Base-by-base conservation (phyloP, 2,113 vertebrate species). In the Nansenia antarctica region DNA sequence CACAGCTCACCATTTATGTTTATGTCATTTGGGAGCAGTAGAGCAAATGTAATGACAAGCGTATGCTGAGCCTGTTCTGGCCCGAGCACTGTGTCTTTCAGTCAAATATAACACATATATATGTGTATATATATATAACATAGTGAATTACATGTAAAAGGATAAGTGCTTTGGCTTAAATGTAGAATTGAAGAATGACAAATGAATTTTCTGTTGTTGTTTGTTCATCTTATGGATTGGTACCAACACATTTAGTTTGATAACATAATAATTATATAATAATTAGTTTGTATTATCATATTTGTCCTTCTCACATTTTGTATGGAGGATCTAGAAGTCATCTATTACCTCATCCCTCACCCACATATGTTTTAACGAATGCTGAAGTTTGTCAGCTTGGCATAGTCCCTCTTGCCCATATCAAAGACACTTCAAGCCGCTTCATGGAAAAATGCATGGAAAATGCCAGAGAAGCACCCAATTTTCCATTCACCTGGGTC, bases 401-500 rank as follows among this genome's bases (percentile, higher is more conserved):
- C 60, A 42, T 27, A 14, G 20, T 22, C 59, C 59, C 3, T 62
- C 3, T 42, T 6, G 14, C 26, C 27, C 12, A 27, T 15, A 62
- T 62, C 61, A 62, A 62, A 62, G 37, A 62, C 35, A 62, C 37
- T 57, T 27, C 15, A 57, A 29, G 27, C 26, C 5, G 12, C 18
- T 34, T 34, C 57, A 60, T 60, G 61, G 27, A 62, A 62, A 62
- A 62, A 62, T 62, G 61, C 34, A 42, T 29, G 35, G 29, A 62
- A 29, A 18, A 45, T 62, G 22, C 61, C 61, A 14, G 24, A 35
- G 14, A 18, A 27, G 22, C 22, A 27, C 24, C 35, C 24, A 26
- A 42, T 39, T 42, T 42, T 62, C 37, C 34, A 18, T 27, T 62
- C 26, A 37, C 61, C 57, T n/a, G 29, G 14, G 15, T 30, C n/a